Base-by-base conservation (phyloP, 1,140 invertebrate species). In the Camponotus pennsylvanicus region DNA sequence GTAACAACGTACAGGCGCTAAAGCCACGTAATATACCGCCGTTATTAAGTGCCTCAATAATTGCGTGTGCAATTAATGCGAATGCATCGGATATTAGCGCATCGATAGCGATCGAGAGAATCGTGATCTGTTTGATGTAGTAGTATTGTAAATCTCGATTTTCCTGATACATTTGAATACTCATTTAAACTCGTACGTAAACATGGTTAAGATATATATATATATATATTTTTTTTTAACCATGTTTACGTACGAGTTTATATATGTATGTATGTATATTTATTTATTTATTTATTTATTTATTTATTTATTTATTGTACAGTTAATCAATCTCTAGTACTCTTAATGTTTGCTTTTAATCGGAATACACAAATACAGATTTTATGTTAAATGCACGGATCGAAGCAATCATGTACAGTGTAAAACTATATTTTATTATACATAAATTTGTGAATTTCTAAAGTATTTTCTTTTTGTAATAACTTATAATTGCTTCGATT, bases 41-140 rank as follows among this genome's bases (percentile, higher is more conserved):
- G n/a, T 83, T 75, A 83, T 83, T 83, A 83, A 57, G 27, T 37
- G 27, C 69, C 55, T 83, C 55, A 73, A 83, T 83, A 83, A 83
- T 83, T 75, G 42, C 27, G 55, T 55, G 55, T 49, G 69, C 69
- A 83, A 83, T 83, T 83, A 83, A 75, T 57, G 69, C 9, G 69
- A 82, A 83, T 75, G n/a, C 55, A 63, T 75, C 69, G 27, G n/a
- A 37, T 63, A 73, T 71, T 73, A 45, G 42, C 40, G 7, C n/a
- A 70, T 80, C 77, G 34, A 59, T 80, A 70, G 52, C n/a, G 27
- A 27, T 63, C 40, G 69, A 83, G 69, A 83, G n/a, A 75, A 75
- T 75, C 55, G 32, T 49, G 83, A 79, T 55, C 34, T 37, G 15
- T 64, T 85, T 78, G 52, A 34, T 45, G 32, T 27, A 11, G 13